A percentile compares a stretch with the other conserved stretches of the same genome.
Conservation (phyloP, 2,888 invertebrate species). For the Silvanus unidentatus region DNA sequence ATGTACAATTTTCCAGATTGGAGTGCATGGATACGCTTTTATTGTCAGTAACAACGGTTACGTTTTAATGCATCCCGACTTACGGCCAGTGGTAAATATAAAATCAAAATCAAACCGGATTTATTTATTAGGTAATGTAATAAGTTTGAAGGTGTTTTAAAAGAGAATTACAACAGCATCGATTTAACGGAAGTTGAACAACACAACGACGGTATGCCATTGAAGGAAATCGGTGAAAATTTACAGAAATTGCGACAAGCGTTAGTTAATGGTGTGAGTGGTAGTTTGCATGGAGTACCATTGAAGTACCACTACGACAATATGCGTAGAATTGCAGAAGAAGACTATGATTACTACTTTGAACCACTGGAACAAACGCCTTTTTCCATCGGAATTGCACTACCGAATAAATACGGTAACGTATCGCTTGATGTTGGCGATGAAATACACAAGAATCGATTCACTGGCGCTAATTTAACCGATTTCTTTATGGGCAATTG, state of each 20-base stretch:
- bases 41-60: slow-evolving; percentile 97
- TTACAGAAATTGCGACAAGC: slow-evolving; percentile 58
- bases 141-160: slow-evolving; percentile 29
- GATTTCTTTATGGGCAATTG: slow-evolving; percentile 71
- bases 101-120: background rate
- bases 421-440: slow-evolving; percentile 69
- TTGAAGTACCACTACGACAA: slow-evolving; percentile 79
- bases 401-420: slow-evolving; percentile 76
- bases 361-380: slow-evolving; percentile 80
- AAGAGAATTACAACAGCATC: slow-evolving; percentile 84
- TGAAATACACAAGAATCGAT: slow-evolving; percentile 62
- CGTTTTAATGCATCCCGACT: slow-evolving; percentile 87
- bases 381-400: slow-evolving; percentile 78
- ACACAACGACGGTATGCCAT: slow-evolving; percentile 60
- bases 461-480: slow-evolving; percentile 63
- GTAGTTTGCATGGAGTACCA: slow-evolving; percentile 59
- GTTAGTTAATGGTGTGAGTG: slow-evolving; percentile 65
- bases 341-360: slow-evolving; percentile 77
- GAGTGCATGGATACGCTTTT: slow-evolving; percentile 94
- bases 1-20: slow-evolving; percentile 60
- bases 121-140: background rate
- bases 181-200: slow-evolving; percentile 94
- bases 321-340: slow-evolving; percentile 76
- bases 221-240: slow-evolving; percentile 58
- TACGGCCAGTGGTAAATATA: slow-evolving; percentile 71